Evolutionary conservation across 2,888 invertebrate genomes (phyloP), one percentile per base, ranked within the genome.

Genomic region (Lasius fuliginosus): DNA sequence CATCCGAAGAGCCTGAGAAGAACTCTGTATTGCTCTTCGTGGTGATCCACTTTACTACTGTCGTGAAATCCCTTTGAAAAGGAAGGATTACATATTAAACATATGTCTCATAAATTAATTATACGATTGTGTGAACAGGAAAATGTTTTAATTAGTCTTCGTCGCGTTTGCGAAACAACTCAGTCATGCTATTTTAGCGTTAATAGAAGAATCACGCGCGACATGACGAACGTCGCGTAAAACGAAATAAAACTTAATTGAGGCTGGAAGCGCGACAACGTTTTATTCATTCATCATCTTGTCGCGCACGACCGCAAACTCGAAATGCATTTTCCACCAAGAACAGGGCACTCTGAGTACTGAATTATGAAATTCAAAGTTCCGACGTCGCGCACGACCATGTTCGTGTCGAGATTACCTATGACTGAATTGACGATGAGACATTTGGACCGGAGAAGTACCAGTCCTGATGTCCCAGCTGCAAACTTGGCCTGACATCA

Each of bases 11-110:
- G 0, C 98, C 96, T 0, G 99, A 98, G 95, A 99, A 99, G 94
- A 99, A 99, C 94, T 99, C 99, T 0, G 98, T 97, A 30, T 98
- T 98, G 58, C 98, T 98, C 95, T 99, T 99, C 0, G 99, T 98
- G 93, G 98, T 97, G 82, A 98, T 97, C 97, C 99, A 99, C 2
- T 98, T 96, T n/a, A 98, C 97, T 90, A 91, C 88, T 73, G 91
- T 94, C 23, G 90, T 88, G 58, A 90, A 90, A 71, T 93, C 92
- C 56, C 95, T 94, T 53, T 4, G 23, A 83, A 74, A 58, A n/a
- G 9, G 12, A n/a, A 33, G 9, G 9, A 62, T 18, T 60, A 53
- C 30, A 2, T 15, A 62, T 33, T 15, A 18, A 9, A 4, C 18
- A 18, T 49, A 6, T 49, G 1, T 23, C 12, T 58, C 23, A 23